These are phyloP conservation scores for Ophonus ardosiacus DNA, from an alignment of 2,888 invertebrate genomes.

Conservation along the genomic window DNA sequence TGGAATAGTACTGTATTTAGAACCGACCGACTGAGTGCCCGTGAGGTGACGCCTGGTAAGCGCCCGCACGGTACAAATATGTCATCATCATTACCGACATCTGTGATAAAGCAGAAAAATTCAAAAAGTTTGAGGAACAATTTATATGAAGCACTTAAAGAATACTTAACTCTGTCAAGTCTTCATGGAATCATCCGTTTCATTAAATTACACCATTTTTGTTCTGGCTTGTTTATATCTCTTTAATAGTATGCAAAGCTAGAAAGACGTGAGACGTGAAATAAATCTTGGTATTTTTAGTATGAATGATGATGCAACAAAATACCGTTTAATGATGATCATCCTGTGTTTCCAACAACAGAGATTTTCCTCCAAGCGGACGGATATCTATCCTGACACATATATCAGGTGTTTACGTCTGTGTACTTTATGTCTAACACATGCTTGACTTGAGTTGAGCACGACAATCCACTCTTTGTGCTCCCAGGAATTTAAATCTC, in stretches of 20 bases:
- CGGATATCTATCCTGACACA: slow-evolving; percentile 48
- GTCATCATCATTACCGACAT: too few species aligned
- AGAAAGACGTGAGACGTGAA: not conserved
- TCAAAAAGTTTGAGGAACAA: too few species aligned
- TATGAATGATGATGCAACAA: slow-evolving; percentile 51
- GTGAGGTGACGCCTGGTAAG: too few species aligned
- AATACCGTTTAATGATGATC: slow-evolving; percentile 48
- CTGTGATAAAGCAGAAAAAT: too few species aligned
- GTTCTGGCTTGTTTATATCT: not conserved
- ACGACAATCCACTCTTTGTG: slow-evolving; percentile 41
- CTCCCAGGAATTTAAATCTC: slow-evolving; percentile 6
- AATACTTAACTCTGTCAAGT: not conserved
- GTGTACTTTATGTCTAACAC: slow-evolving; percentile 48
- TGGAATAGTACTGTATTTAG: too few species aligned
- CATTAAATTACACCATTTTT: not conserved
- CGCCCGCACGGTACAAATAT: too few species aligned
- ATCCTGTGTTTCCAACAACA: slow-evolving; percentile 55
- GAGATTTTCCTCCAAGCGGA: slow-evolving; percentile 37
- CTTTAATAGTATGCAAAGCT: slow-evolving; percentile 12
- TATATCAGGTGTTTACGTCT: slow-evolving; percentile 57
- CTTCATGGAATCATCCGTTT: not conserved
- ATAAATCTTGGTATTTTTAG: slow-evolving; percentile 56
- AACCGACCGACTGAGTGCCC: too few species aligned
- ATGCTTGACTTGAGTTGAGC: slow-evolving; percentile 25
- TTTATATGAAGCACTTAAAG: too few species aligned